Percentiles rank a stretch among this genome's conserved stretches.
These are phyloP conservation scores for Rhagoletis pomonella DNA, from an alignment of 1,140 invertebrate genomes.

Conservation along the genomic window DNA sequence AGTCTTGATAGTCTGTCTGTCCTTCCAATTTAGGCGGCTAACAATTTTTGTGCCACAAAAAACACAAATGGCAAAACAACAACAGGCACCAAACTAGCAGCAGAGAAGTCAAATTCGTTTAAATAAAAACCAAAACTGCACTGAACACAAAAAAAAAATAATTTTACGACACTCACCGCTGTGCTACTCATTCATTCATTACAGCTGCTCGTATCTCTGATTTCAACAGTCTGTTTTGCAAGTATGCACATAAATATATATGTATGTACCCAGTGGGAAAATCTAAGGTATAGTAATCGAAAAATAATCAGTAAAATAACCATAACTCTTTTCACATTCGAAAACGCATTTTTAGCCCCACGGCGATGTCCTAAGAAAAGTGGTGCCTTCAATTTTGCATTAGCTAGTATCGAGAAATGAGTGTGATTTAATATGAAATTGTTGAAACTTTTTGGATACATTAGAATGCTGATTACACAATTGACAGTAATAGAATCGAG, in stretches of 20 bases:
- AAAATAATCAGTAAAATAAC: too few relatives aligned
- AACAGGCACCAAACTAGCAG: not conserved
- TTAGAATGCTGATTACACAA: too few relatives aligned
- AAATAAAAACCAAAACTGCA: conserved; percentile 21
- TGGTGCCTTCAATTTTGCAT: too few relatives aligned
- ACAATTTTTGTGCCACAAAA: conserved; percentile 11
- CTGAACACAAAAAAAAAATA: not conserved
- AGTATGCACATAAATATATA: not conserved
- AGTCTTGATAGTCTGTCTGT: not conserved
- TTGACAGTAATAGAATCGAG: too few relatives aligned
- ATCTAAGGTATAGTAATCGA: too few relatives aligned
- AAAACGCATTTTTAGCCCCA: too few relatives aligned
- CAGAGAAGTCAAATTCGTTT: conserved; percentile 35
- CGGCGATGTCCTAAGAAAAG: too few relatives aligned
- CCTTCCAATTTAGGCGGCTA: not conserved
- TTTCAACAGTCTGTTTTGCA: not conserved
- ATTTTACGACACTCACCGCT: conserved; percentile 6
- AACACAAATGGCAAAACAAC: not conserved
- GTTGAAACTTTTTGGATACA: too few relatives aligned
- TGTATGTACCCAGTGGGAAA: too few relatives aligned
- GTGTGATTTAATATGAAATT: too few relatives aligned
- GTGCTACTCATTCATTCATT: not conserved
- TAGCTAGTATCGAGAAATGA: too few relatives aligned
- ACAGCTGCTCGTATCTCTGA: conserved; percentile 7
- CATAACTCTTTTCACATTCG: too few relatives aligned